Percentiles rank a stretch among this genome's conserved stretches.
These are phyloP conservation scores for Megaleporinus macrocephalus DNA, from an alignment of 2,113 vertebrate genomes.

Conservation along the genomic window DNA sequence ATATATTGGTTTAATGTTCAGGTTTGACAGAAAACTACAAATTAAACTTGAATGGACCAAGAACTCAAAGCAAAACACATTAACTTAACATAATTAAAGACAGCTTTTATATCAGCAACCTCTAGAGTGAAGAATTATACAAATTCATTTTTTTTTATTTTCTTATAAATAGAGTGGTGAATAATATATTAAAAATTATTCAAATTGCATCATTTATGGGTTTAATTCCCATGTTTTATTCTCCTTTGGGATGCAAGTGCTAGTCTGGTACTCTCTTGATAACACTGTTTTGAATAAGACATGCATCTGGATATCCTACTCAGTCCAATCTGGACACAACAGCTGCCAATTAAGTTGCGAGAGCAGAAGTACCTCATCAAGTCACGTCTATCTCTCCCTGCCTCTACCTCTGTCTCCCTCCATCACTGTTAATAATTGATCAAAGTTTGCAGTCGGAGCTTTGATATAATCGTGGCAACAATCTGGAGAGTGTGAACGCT, in stretches of 20 bases:
- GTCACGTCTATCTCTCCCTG: conserved; percentile 19
- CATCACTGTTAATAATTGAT: conserved; percentile 77
- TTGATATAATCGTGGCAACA: conserved; percentile 77
- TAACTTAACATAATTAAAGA: no score
- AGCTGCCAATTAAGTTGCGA: conserved; percentile 58
- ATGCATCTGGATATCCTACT: conserved; percentile 42
- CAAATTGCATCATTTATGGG: not conserved
- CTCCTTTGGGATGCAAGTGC: not conserved
- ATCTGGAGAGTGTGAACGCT: conserved; percentile 46
- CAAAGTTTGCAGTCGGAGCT: conserved; percentile 78
- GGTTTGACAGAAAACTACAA: no score
- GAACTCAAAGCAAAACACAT: no score
- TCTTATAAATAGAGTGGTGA: not conserved
- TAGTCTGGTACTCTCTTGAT: conserved; percentile 25
- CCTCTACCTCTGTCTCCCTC: conserved; percentile 29
- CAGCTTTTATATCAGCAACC: no score
- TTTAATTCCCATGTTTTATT: not conserved
- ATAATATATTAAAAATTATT: not conserved
- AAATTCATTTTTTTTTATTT: no score
- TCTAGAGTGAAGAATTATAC: no score
- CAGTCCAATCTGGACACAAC: conserved; percentile 53
- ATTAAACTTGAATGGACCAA: no score
- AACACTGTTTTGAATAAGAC: conserved; percentile 45
- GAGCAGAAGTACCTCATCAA: conserved; percentile 45
- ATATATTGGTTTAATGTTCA: no score